phyloP scores from a whole-genome alignment of 1,140 invertebrate species.

The Drosophila erecta region DNA sequence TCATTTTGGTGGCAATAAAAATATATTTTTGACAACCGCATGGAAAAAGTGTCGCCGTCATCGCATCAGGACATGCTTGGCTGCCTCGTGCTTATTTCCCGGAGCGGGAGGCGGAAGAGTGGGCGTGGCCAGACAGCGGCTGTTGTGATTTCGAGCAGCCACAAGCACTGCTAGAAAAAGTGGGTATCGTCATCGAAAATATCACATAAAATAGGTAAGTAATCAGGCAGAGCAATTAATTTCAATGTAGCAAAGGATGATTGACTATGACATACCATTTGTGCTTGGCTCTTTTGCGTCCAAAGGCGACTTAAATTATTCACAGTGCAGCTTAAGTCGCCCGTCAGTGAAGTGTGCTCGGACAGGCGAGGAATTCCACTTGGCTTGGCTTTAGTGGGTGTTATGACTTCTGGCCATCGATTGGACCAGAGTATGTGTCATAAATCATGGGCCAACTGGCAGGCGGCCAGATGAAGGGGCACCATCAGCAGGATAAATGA shows the following conservation, averaged over 20 bases:
- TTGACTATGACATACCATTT: no score
- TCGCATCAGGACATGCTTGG: slow-evolving; percentile 64
- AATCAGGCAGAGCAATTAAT: no score
- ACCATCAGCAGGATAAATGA: slow-evolving; percentile 19
- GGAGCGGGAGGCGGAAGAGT: slow-evolving; percentile 19
- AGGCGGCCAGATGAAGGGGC: slow-evolving; percentile 21
- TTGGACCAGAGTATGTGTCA: slow-evolving; percentile 48
- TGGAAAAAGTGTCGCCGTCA: slow-evolving; percentile 54
- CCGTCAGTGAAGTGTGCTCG: slow-evolving; percentile 43
- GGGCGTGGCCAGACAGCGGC: slow-evolving; percentile 69
- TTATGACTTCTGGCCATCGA: slow-evolving; percentile 65
- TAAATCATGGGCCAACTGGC: slow-evolving; percentile 69
- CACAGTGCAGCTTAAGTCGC: slow-evolving; percentile 8
- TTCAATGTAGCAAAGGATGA: no score
- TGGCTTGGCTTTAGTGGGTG: slow-evolving; percentile 58
- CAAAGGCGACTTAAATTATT: background rate
- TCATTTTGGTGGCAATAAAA: slow-evolving; percentile 83
- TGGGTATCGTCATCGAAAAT: background rate
- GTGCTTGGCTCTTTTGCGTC: no score
- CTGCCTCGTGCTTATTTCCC: slow-evolving; percentile 16
- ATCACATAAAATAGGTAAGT: background rate
- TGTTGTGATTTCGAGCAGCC: slow-evolving; percentile 66
- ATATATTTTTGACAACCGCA: slow-evolving; percentile 81
- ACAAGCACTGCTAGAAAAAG: slow-evolving; percentile 14
- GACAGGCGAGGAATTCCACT: slow-evolving; percentile 54